A percentile compares a stretch with the other conserved stretches of the same genome.
These are phyloP conservation scores for Chinchilla lanigera DNA, from an alignment of 2,113 vertebrate genomes.

Conservation along the genomic window DNA sequence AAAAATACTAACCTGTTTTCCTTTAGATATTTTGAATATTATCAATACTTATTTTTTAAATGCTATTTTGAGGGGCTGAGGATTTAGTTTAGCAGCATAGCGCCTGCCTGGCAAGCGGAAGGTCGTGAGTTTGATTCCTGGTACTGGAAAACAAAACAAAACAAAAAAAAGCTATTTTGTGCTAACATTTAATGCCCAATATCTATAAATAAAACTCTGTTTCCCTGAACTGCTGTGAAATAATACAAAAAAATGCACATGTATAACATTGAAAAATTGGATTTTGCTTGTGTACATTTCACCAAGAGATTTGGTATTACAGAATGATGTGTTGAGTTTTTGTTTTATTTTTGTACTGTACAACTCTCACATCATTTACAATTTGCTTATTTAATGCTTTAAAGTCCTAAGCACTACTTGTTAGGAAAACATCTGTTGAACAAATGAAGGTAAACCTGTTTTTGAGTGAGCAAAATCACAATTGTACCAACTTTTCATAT, in stretches of 20 bases:
- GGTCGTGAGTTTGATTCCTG: too few species aligned
- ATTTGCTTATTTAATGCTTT: background rate
- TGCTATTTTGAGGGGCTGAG: background rate
- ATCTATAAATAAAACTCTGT: background rate
- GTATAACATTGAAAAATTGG: background rate
- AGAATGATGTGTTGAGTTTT: background rate
- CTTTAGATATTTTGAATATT: constrained; percentile 49
- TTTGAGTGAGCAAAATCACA: constrained; percentile 30
- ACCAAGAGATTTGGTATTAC: background rate
- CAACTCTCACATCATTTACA: background rate
- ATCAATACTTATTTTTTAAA: background rate
- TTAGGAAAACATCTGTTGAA: constrained; percentile 27
- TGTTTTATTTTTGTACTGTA: constrained; percentile 17
- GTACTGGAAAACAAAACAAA: too few species aligned
- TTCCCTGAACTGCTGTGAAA: background rate
- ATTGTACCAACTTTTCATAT: constrained; percentile 25
- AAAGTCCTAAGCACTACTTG: constrained; percentile 27
- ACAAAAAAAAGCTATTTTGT: background rate
- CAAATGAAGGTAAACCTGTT: constrained; percentile 26
- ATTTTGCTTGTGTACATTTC: constrained; percentile 50
- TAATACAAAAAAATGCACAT: background rate
- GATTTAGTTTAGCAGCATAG: too few species aligned
- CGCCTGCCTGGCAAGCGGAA: too few species aligned
- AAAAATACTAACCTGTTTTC: constrained; percentile 41
- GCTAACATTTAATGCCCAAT: background rate